A percentile compares a stretch with the other conserved stretches of the same genome.
Conservation (phyloP, 2,113 vertebrate species). For the Emydocephalus ijimae region DNA sequence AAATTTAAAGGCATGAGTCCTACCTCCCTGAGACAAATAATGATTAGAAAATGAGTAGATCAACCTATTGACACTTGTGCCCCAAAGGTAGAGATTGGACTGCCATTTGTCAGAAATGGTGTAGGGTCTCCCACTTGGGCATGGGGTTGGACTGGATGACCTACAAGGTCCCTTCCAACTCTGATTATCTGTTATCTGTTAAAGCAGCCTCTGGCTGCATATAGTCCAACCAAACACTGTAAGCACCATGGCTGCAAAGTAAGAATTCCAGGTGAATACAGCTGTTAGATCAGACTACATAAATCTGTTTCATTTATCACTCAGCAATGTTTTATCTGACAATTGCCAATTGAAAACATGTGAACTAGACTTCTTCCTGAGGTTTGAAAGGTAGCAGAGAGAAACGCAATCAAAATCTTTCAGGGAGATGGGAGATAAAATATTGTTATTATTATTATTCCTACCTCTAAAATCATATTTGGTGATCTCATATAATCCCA, state of each 20-base stretch:
- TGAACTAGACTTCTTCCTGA: background rate
- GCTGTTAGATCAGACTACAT: background rate
- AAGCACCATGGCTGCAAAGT: too few species aligned
- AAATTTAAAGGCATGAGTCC: background rate
- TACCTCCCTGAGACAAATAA: background rate
- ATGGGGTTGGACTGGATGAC: too few species aligned
- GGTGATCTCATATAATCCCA: background rate
- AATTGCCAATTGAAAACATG: background rate
- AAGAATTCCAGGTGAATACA: too few species aligned
- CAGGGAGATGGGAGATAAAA: background rate
- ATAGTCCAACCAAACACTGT: too few species aligned
- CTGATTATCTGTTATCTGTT: too few species aligned
- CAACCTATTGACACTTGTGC: background rate
- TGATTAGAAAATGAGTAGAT: background rate
- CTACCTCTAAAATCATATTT: slow-evolving; percentile 10
- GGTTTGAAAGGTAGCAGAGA: background rate
- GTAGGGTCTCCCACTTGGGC: too few species aligned
- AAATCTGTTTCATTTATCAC: background rate
- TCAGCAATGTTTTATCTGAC: background rate
- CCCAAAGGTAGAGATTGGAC: background rate
- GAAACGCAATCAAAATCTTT: background rate
- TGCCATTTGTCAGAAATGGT: too few species aligned
- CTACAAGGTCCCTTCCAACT: too few species aligned
- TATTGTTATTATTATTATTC: background rate
- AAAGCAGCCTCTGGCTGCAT: too few species aligned